Evolutionary conservation across 2,113 vertebrate species (phyloP).

Genomic region (Ellobius talpinus): DNA sequence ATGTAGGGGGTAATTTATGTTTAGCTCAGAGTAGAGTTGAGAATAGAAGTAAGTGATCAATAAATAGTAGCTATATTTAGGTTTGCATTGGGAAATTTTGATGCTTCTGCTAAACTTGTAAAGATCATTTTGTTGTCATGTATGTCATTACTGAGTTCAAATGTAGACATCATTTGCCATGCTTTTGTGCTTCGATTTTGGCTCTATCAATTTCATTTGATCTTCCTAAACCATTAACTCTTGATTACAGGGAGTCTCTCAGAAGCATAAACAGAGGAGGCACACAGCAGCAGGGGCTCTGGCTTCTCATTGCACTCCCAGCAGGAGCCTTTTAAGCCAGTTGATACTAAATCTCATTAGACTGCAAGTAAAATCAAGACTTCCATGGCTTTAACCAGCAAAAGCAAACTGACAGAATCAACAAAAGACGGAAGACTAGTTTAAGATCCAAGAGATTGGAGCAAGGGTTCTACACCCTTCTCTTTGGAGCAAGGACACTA

Average conservation of each 20-base stretch:
- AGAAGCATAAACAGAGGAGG: conserved; percentile 68
- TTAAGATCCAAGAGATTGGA: background rate
- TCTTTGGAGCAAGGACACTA: background rate
- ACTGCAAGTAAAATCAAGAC: conserved; percentile 70
- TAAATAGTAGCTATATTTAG: background rate
- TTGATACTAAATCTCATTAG: conserved; percentile 77
- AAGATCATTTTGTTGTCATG: conserved; percentile 49
- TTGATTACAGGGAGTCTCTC: conserved; percentile 65
- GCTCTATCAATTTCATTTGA: conserved; percentile 44
- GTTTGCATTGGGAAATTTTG: conserved; percentile 17
- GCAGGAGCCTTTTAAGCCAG: conserved; percentile 75
- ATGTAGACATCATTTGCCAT: background rate
- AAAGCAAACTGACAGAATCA: background rate
- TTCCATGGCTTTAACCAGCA: conserved; percentile 18
- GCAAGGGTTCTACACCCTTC: background rate
- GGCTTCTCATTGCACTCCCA: conserved; percentile 75
- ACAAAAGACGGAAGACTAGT: background rate
- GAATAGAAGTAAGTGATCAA: background rate
- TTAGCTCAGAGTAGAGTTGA: background rate
- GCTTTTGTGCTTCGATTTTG: background rate
- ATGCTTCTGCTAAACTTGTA: conserved; percentile 2
- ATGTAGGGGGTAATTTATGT: background rate
- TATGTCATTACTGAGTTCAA: conserved; percentile 8
- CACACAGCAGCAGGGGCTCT: conserved; percentile 74
- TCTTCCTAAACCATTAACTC: conserved; percentile 63